These are phyloP conservation scores for Cladopsammia gracilis DNA, from an alignment of 64 coral and sea anemone genomes.

Conservation along the genomic window DNA sequence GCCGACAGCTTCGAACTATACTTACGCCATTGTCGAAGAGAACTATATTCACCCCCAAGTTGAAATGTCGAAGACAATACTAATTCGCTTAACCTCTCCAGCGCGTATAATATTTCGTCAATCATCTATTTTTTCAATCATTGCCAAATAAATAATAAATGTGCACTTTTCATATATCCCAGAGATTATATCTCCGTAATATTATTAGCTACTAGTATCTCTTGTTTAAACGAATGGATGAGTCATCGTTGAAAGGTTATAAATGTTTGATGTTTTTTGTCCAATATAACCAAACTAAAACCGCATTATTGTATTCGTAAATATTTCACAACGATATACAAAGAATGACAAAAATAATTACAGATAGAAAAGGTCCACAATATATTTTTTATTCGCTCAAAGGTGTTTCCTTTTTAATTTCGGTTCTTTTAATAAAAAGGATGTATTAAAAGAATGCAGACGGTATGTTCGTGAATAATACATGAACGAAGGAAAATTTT, in stretches of 20 bases:
- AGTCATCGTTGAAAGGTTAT: constrained; percentile 10
- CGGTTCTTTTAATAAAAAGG: neutral
- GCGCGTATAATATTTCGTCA: neutral
- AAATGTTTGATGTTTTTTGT: constrained; percentile 45
- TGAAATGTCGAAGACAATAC: neutral
- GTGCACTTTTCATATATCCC: neutral
- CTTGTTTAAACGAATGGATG: neutral
- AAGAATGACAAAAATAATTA: neutral
- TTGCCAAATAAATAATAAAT: constrained; percentile 24
- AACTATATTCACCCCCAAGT: neutral
- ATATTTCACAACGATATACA: neutral
- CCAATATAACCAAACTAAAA: constrained; percentile 12
- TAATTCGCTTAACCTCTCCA: neutral
- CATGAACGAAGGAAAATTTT: constrained; percentile 1
- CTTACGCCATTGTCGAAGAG: neutral
- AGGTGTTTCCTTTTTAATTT: neutral
- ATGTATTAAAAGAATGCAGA: neutral
- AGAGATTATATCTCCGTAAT: neutral
- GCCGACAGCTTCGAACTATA: neutral
- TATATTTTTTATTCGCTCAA: neutral
- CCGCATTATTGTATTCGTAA: constrained; percentile 1
- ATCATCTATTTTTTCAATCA: neutral
- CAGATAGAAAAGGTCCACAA: neutral
- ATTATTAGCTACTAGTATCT: neutral
- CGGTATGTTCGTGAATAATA: neutral